These are phyloP conservation scores for Zaprionus capensis DNA, from an alignment of 1,140 invertebrate genomes.

Conservation along the genomic window DNA sequence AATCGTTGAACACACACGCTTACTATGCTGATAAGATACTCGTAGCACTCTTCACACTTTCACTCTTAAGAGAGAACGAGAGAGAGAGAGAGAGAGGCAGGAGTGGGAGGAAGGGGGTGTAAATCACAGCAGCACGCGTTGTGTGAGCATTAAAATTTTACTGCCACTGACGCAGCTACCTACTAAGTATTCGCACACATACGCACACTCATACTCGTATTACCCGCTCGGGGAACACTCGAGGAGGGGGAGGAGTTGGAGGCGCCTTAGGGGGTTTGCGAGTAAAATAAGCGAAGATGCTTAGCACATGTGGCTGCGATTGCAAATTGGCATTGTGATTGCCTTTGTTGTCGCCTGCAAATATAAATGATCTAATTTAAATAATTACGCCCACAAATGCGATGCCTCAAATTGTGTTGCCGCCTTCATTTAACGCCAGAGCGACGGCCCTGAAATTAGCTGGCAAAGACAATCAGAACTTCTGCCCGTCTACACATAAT, in stretches of 20 bases:
- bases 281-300: slow-evolving; percentile 30
- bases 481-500: background rate
- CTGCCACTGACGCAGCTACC: slow-evolving; percentile 49
- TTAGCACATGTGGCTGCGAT: slow-evolving; percentile 62
- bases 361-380: slow-evolving; percentile 80
- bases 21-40: slow-evolving; percentile 68
- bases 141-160: slow-evolving; percentile 73
- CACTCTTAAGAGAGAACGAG: slow-evolving; percentile 29
- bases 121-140: slow-evolving; percentile 56
- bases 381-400: slow-evolving; percentile 75
- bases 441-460: slow-evolving; percentile 54
- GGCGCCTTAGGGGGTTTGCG: slow-evolving; percentile 4
- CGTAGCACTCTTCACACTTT: slow-evolving; percentile 61
- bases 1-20: slow-evolving; percentile 44
- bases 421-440: slow-evolving; percentile 67
- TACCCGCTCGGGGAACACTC: background rate
- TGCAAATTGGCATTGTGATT: slow-evolving; percentile 60
- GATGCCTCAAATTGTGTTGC: slow-evolving; percentile 51
- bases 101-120: background rate
- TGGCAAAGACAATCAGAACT: slow-evolving; percentile 31
- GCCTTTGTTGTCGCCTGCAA: slow-evolving; percentile 69
- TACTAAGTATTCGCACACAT: slow-evolving; percentile 37
- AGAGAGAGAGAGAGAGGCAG: background rate
- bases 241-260: background rate
- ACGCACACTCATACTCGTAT: background rate